These are phyloP conservation scores for Mormyrus iriodes DNA, from an alignment of 2,113 vertebrate species.

Conservation along the genomic window DNA sequence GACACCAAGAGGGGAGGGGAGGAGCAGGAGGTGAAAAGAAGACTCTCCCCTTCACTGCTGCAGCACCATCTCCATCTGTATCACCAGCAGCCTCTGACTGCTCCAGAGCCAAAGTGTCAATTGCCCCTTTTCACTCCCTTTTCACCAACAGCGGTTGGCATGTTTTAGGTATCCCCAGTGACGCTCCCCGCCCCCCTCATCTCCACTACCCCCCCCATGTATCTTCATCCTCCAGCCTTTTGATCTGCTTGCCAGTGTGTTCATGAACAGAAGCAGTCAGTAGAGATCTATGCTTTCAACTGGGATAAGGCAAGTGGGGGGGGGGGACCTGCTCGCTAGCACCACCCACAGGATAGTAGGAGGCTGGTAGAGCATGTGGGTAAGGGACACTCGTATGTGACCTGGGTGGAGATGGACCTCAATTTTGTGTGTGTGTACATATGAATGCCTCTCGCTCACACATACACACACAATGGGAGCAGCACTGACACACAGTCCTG, in stretches of 20 bases:
- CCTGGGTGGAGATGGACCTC: not conserved
- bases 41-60: not conserved
- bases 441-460: too few relatives aligned
- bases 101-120: slow-evolving; percentile 10
- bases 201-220: not conserved
- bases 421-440: not conserved
- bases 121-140: not conserved
- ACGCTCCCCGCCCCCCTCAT: not conserved
- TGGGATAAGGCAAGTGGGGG: not conserved
- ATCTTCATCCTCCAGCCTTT: not conserved
- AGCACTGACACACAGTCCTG: not conserved
- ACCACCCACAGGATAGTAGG: not conserved
- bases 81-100: not conserved
- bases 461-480: not conserved
- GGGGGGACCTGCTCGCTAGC: not conserved
- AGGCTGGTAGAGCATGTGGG: not conserved
- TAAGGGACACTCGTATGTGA: not conserved
- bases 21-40: not conserved
- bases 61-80: not conserved
- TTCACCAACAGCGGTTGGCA: not conserved
- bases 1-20: not conserved
- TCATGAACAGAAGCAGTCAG: not conserved
- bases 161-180: not conserved
- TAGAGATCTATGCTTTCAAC: not conserved
- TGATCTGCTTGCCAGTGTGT: slow-evolving; percentile 8